Evolutionary conservation across 2,113 vertebrate genomes (phyloP).

Genomic region (Amphiprion percula): DNA sequence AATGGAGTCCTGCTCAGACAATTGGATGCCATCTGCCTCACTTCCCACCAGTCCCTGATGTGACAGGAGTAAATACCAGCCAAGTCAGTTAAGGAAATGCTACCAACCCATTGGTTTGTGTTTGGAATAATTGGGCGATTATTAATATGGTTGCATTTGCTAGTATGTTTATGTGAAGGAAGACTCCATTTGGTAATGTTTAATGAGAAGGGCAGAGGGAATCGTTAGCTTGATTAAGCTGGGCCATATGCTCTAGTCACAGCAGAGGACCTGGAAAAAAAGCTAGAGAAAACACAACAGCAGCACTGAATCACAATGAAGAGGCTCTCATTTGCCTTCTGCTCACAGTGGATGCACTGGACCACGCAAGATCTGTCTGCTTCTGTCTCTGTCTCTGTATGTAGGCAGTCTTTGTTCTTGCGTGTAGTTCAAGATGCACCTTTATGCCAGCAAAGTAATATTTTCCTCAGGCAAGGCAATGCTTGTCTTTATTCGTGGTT

Average conservation of each 20-base stretch:
- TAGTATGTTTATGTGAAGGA: constrained; percentile 30
- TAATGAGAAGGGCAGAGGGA: constrained; percentile 63
- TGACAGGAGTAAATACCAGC: constrained; percentile 67
- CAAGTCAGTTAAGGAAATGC: constrained; percentile 74
- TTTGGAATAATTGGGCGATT: constrained; percentile 46
- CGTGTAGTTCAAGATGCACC: not conserved
- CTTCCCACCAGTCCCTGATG: constrained; percentile 60
- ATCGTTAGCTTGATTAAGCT: constrained; percentile 77
- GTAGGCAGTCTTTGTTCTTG: constrained; percentile 14
- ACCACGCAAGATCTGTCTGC: constrained; percentile 40
- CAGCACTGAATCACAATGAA: constrained; percentile 77
- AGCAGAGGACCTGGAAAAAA: constrained; percentile 33
- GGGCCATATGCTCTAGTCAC: constrained; percentile 73
- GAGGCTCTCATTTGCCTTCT: constrained; percentile 69
- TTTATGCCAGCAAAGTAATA: constrained; percentile 30
- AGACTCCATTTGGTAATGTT: constrained; percentile 46
- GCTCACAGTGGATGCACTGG: constrained; percentile 63
- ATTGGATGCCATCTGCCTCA: constrained; percentile 77
- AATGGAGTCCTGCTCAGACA: constrained; percentile 67
- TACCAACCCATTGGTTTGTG: constrained; percentile 57
- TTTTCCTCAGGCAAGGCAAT: constrained; percentile 25
- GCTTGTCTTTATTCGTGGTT: constrained; percentile 15
- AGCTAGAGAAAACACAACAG: constrained; percentile 57
- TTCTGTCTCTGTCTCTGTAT: constrained; percentile 18
- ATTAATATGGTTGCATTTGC: constrained; percentile 54